These are phyloP conservation scores for Homarus gammarus DNA, from an alignment of 2,888 invertebrate species.

Conservation along the genomic window DNA sequence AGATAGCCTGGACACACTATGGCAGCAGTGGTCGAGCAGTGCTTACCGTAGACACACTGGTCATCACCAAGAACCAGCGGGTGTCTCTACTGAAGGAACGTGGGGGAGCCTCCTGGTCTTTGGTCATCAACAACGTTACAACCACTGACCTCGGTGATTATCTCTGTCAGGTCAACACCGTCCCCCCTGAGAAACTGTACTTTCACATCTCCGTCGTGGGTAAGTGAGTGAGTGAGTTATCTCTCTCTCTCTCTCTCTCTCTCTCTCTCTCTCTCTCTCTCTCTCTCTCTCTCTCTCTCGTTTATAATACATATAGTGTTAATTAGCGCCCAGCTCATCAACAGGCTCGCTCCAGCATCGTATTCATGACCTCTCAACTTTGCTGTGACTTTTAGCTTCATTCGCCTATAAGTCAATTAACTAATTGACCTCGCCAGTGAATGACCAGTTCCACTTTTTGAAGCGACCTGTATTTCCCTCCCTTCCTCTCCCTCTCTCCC, in stretches of 20 bases:
- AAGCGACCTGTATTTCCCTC: background rate
- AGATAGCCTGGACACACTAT: constrained; percentile 70
- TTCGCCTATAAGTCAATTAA: no score
- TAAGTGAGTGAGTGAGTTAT: constrained; percentile 13
- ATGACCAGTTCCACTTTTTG: no score
- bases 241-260: constrained; percentile 12
- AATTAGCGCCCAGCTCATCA: background rate
- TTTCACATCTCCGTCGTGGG: constrained; percentile 50
- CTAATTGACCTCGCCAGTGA: no score
- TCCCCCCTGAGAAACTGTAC: constrained; percentile 59
- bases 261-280: background rate
- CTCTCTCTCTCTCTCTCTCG: background rate
- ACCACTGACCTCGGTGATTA: constrained; percentile 59
- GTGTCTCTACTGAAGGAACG: constrained; percentile 61
- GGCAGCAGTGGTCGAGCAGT: constrained; percentile 51
- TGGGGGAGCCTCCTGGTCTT: constrained; percentile 54
- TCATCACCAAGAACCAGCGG: constrained; percentile 67
- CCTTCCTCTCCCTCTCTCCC: background rate
- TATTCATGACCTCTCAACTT: no score
- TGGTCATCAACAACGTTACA: constrained; percentile 55
- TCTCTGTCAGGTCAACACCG: constrained; percentile 64
- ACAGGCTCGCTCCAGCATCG: no score
- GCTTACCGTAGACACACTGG: constrained; percentile 61
- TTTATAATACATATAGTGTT: background rate
- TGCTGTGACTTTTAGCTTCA: no score